phyloP scores from a whole-genome alignment of 2,888 invertebrate genomes.

The Cepaea hortensis region DNA sequence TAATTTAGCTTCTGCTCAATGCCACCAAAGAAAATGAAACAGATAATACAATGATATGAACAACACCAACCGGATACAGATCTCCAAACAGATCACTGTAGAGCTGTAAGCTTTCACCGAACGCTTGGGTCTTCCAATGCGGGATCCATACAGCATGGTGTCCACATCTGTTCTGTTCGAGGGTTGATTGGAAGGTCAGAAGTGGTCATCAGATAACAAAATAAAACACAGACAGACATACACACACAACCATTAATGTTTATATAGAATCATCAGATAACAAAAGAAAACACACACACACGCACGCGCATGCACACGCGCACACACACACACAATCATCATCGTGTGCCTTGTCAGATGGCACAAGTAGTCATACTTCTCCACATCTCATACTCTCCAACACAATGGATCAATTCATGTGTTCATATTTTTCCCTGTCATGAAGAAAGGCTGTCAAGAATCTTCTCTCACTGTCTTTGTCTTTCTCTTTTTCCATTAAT shows the following conservation, averaged over 20 bases:
- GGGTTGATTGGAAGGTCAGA: not conserved
- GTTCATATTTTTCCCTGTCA: no score
- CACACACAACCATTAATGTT: not conserved
- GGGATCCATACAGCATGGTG: conserved; percentile 38
- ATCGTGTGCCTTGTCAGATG: no score
- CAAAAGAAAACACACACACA: not conserved
- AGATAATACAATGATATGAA: not conserved
- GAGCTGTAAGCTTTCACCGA: conserved; percentile 53
- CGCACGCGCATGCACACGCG: not conserved
- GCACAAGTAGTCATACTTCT: no score
- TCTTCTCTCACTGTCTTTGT: no score
- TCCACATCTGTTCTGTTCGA: not conserved
- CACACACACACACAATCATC: not conserved
- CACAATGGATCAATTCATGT: no score
- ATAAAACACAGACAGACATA: not conserved
- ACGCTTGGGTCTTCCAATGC: conserved; percentile 50
- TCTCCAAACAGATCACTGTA: conserved; percentile 57
- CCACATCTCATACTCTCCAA: no score
- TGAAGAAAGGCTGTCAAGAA: no score
- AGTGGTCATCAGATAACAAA: not conserved
- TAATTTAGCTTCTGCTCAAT: no score
- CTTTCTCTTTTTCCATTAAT: no score
- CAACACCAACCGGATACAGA: conserved; percentile 55
- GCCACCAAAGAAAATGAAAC: no score
- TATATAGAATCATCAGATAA: not conserved